A percentile compares a stretch with the other conserved stretches of the same genome.
Evolutionary conservation across 1,140 invertebrate species (phyloP).

Genomic region (Drosophila lacertosa): DNA sequence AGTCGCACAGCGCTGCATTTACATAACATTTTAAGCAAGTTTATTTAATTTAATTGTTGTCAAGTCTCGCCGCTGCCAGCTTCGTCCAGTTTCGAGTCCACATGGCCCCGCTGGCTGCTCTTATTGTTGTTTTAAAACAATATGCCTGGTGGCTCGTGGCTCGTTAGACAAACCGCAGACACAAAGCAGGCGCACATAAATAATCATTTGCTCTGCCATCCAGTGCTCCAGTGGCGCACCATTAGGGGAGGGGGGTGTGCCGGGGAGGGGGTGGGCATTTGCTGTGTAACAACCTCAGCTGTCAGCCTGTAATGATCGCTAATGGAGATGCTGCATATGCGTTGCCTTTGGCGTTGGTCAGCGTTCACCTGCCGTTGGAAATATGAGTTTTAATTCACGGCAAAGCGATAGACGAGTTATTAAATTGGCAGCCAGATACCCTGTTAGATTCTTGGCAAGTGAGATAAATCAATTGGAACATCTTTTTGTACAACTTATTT

Average conservation of each 20-base stretch:
- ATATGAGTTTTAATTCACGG: not conserved
- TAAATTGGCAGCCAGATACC: not conserved
- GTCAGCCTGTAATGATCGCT: slow-evolving; percentile 40
- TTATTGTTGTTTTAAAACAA: slow-evolving; percentile 57
- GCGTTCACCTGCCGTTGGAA: slow-evolving; percentile 6
- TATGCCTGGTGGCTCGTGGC: slow-evolving; percentile 50
- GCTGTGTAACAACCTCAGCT: slow-evolving; percentile 12
- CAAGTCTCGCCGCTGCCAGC: slow-evolving; percentile 30
- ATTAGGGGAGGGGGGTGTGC: not conserved
- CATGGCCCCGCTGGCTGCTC: slow-evolving; percentile 4
- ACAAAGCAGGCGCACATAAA: slow-evolving; percentile 57
- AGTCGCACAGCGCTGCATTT: slow-evolving; percentile 63
- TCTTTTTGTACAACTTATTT: too few relatives aligned
- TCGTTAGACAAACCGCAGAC: slow-evolving; percentile 66
- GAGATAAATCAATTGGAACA: too few relatives aligned
- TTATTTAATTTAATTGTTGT: slow-evolving; percentile 72
- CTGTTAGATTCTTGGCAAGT: not conserved
- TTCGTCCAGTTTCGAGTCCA: not conserved
- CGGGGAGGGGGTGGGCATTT: too few relatives aligned
- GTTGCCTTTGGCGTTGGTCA: slow-evolving; percentile 2
- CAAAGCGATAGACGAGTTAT: not conserved
- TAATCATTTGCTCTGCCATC: slow-evolving; percentile 58
- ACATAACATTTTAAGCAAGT: slow-evolving; percentile 74
- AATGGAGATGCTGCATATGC: slow-evolving; percentile 31
- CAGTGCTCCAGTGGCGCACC: not conserved